These are phyloP conservation scores for Phoenicopterus ruber DNA, from an alignment of 2,113 vertebrate species.

Conservation along the genomic window DNA sequence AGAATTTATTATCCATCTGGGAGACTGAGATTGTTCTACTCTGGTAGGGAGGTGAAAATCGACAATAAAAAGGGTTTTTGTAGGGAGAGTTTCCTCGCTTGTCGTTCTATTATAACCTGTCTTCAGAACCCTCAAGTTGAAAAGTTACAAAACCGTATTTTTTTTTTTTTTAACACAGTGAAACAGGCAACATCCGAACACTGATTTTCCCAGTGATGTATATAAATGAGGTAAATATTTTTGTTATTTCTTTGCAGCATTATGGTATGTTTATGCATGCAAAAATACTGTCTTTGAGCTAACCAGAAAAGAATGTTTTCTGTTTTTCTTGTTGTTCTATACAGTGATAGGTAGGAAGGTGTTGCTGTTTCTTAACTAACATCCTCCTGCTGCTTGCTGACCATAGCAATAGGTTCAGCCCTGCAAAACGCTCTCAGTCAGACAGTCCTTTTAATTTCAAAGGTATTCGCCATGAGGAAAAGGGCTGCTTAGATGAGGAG, in stretches of 20 bases:
- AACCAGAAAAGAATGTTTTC: not conserved
- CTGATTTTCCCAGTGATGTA: slow-evolving; percentile 89
- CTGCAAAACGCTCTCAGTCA: not conserved
- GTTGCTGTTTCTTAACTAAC: not conserved
- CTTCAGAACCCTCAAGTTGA: not conserved
- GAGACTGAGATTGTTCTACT: not conserved
- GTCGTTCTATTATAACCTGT: not conserved
- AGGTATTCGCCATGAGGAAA: not conserved
- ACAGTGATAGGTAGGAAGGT: not conserved
- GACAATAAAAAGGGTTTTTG: not conserved
- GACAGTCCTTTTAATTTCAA: not conserved
- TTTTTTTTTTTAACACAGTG: slow-evolving; percentile 62
- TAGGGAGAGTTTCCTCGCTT: not conserved
- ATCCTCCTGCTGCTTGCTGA: not conserved
- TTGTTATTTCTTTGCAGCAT: not conserved
- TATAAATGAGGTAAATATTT: slow-evolving; percentile 86
- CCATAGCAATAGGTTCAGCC: not conserved
- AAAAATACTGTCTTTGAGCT: not conserved
- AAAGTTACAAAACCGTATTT: not conserved
- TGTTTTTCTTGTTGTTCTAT: not conserved
- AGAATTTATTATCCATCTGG: not conserved
- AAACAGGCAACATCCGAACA: slow-evolving; percentile 81
- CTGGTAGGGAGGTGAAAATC: not conserved
- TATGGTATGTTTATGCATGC: not conserved
- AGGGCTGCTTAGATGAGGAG: not conserved